These are phyloP conservation scores for Pangasius djambal DNA, from an alignment of 2,797 vertebrate genomes.

Conservation along the genomic window DNA sequence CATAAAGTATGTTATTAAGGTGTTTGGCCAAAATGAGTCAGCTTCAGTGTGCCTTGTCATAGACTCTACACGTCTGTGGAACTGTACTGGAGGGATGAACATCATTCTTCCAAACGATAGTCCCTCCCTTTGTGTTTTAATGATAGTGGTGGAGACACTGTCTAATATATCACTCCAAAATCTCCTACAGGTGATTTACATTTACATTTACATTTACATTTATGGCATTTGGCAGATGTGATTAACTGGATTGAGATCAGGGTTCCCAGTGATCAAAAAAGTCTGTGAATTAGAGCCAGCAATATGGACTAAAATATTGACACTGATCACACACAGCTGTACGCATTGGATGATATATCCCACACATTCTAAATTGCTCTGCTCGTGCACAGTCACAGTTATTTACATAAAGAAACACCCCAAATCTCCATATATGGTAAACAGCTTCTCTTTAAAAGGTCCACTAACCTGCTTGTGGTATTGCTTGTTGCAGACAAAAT, in stretches of 20 bases:
- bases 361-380: background rate
- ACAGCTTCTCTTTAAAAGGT: background rate
- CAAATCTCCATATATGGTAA: background rate
- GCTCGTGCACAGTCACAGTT: background rate
- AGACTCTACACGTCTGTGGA: background rate
- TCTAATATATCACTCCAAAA: background rate
- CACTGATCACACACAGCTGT: too few species aligned
- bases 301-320: too few species aligned
- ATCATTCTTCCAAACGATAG: background rate
- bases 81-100: background rate
- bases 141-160: background rate
- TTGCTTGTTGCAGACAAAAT: background rate
- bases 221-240: too few species aligned
- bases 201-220: too few species aligned
- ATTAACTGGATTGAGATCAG: background rate
- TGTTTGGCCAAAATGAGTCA: background rate
- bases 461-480: background rate
- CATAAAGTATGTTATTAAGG: background rate
- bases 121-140: background rate
- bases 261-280: background rate
- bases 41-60: background rate
- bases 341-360: background rate
- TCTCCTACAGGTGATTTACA: background rate
- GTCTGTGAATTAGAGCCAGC: background rate
- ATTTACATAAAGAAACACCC: background rate